phyloP scores from a whole-genome alignment of 2,797 vertebrate species.

The Anguilla pacifica region DNA sequence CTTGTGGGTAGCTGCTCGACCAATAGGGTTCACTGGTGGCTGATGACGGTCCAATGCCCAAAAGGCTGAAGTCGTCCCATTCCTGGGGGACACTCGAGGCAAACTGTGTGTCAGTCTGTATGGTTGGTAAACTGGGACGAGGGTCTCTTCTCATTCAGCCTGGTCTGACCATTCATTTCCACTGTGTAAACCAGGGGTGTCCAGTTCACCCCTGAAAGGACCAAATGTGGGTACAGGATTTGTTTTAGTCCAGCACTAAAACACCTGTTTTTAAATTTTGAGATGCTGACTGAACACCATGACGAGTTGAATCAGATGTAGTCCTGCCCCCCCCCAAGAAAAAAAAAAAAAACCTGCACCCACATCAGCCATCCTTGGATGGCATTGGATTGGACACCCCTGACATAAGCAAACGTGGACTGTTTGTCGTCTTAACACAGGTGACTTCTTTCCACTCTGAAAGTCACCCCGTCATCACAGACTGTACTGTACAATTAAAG shows the following conservation, averaged over 20 bases:
- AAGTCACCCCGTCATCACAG: not conserved
- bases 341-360: not conserved
- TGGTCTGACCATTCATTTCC: too few relatives aligned
- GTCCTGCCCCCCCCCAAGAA: not conserved
- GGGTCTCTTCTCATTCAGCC: too few relatives aligned
- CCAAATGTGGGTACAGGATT: not conserved
- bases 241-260: not conserved
- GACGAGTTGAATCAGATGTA: not conserved
- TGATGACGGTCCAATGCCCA: too few relatives aligned
- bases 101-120: too few relatives aligned
- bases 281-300: not conserved
- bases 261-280: not conserved
- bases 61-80: too few relatives aligned
- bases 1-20: too few relatives aligned
- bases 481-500: not conserved
- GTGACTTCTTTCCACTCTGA: not conserved
- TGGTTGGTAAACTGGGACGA: too few relatives aligned
- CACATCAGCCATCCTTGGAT: not conserved
- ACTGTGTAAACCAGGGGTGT: too few relatives aligned
- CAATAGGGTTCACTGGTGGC: too few relatives aligned
- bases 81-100: too few relatives aligned
- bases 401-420: not conserved
- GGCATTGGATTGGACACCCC: not conserved
- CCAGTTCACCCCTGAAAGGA: not conserved
- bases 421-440: not conserved